A percentile compares a stretch with the other conserved stretches of the same genome.
phyloP scores from a whole-genome alignment of 2,113 vertebrate species.

The Halichoeres trimaculatus region DNA sequence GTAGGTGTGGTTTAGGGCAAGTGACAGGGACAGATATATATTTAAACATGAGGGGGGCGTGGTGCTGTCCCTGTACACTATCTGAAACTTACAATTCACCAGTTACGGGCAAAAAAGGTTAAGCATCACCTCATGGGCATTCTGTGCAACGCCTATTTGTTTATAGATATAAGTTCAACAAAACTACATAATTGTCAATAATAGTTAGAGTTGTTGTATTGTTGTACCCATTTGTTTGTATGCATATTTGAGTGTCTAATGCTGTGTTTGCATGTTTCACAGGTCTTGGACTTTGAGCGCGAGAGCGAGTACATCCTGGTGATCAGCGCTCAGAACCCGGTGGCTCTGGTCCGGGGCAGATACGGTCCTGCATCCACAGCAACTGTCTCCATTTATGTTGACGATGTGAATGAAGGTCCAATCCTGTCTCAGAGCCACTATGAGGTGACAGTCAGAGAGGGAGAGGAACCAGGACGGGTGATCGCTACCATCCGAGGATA shows the following conservation, averaged over 20 bases:
- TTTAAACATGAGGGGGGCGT: too few species aligned
- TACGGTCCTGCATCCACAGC: conserved; percentile 84
- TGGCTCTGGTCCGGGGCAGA: conserved; percentile 80
- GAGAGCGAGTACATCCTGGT: conserved; percentile 84
- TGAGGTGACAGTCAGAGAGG: conserved; percentile 83
- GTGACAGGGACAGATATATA: too few species aligned
- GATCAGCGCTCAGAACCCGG: conserved; percentile 82
- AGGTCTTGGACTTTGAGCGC: conserved; percentile 86
- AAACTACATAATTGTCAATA: too few species aligned
- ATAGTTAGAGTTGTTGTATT: background rate
- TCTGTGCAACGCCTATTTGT: too few species aligned
- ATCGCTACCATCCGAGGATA: conserved; percentile 84
- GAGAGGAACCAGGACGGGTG: conserved; percentile 80
- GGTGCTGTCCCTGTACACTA: too few species aligned
- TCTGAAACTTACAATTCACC: too few species aligned
- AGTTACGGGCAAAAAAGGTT: too few species aligned
- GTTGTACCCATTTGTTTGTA: background rate
- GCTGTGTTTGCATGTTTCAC: background rate
- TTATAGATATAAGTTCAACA: too few species aligned
- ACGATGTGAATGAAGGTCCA: conserved; percentile 84
- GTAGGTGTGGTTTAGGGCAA: too few species aligned
- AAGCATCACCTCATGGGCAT: too few species aligned
- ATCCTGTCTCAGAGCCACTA: conserved; percentile 82
- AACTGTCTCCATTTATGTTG: conserved; percentile 81
- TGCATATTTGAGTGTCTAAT: background rate